These are phyloP conservation scores for Ptilodon capucinus DNA, from an alignment of 2,888 invertebrate genomes.

Conservation along the genomic window DNA sequence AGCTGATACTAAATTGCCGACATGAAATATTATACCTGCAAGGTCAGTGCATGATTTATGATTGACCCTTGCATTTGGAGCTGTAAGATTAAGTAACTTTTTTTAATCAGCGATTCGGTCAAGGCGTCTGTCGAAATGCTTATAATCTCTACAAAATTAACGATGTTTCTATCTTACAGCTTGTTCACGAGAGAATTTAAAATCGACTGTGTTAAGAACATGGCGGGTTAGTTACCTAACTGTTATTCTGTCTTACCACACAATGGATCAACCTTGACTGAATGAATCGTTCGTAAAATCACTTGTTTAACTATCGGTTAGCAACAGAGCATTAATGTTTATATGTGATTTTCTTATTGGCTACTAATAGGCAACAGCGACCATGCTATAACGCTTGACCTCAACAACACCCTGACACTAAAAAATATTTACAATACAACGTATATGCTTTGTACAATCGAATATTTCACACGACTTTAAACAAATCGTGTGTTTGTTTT, in stretches of 20 bases:
- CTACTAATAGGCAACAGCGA: slow-evolving; percentile 13
- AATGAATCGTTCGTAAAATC: slow-evolving; percentile 39
- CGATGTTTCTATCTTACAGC: not conserved
- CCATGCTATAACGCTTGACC: slow-evolving; percentile 19
- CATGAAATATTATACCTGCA: slow-evolving; percentile 36
- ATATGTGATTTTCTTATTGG: slow-evolving; percentile 25
- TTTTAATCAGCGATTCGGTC: slow-evolving; percentile 40
- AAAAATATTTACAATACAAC: slow-evolving; percentile 30
- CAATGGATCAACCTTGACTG: slow-evolving; percentile 50
- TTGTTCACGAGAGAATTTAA: slow-evolving; percentile 2
- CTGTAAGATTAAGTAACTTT: slow-evolving; percentile 36
- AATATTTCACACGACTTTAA: slow-evolving; percentile 32
- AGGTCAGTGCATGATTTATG: slow-evolving; percentile 49
- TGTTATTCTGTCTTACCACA: slow-evolving; percentile 33
- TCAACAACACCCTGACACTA: slow-evolving; percentile 30
- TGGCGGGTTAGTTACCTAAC: slow-evolving; percentile 14
- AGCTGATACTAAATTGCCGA: slow-evolving; percentile 14
- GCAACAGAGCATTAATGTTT: slow-evolving; percentile 29
- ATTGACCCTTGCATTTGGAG: slow-evolving; percentile 39
- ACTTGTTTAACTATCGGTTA: slow-evolving; percentile 36
- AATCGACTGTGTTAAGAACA: slow-evolving; percentile 9
- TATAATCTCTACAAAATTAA: slow-evolving; percentile 2
- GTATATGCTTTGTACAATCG: slow-evolving; percentile 8
- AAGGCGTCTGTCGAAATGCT: slow-evolving; percentile 43
- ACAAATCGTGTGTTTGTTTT: slow-evolving; percentile 32